Evolutionary conservation across 2,888 invertebrate genomes (phyloP).

Genomic region (Drosophila anomalata): DNA sequence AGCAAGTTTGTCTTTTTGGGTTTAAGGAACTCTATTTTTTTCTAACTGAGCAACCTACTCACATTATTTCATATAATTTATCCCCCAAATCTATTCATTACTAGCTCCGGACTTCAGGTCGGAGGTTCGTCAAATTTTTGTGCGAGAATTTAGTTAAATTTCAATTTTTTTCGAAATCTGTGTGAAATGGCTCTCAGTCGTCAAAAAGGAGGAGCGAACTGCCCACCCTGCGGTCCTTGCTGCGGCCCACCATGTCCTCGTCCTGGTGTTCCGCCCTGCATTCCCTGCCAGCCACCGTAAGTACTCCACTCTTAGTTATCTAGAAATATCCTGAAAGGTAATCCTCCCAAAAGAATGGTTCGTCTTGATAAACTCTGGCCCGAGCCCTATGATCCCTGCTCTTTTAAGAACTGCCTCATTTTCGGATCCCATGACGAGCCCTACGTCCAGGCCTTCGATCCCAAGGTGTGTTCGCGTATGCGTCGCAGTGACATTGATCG

Average conservation of each 20-base stretch:
- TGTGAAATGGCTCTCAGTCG: constrained; percentile 31
- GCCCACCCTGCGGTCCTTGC: constrained; percentile 11
- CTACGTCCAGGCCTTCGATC: constrained; percentile 48
- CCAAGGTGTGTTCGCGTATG: constrained; percentile 46
- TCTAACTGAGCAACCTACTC: not conserved
- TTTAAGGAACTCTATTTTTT: not conserved
- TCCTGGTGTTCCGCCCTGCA: not conserved
- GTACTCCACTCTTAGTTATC: not conserved
- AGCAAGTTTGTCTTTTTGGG: not conserved
- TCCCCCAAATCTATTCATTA: not conserved
- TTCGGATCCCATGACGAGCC: constrained; percentile 66
- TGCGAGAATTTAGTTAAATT: not conserved
- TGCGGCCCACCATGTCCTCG: constrained; percentile 13
- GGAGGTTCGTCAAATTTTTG: constrained; percentile 16
- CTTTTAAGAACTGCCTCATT: constrained; percentile 55
- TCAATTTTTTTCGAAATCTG: constrained; percentile 8
- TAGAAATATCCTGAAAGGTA: no score
- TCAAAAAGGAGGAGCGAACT: constrained; percentile 25
- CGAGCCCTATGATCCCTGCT: constrained; percentile 53
- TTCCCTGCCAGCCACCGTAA: constrained; percentile 9
- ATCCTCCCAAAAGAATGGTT: constrained; percentile 2
- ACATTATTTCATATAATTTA: no score
- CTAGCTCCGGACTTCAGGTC: not conserved
- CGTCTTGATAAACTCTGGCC: constrained; percentile 20
- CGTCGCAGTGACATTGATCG: constrained; percentile 45